A percentile compares a stretch with the other conserved stretches of the same genome.
phyloP scores from a whole-genome alignment of 2,888 invertebrate species.

The Metopia argyrocephala region DNA sequence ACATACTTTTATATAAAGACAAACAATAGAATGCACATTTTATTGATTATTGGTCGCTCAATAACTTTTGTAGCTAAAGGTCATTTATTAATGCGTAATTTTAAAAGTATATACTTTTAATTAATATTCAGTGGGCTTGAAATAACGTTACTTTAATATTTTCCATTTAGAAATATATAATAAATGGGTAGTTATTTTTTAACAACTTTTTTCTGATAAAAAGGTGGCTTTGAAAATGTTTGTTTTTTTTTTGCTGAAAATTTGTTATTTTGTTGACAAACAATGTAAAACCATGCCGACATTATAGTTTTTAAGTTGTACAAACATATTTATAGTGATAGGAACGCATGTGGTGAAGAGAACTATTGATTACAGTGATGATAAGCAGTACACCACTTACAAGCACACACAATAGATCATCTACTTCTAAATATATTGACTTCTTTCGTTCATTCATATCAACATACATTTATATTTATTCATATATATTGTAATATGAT shows the following conservation, averaged over 20 bases:
- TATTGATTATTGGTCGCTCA: too few species aligned
- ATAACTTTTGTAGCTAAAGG: too few species aligned
- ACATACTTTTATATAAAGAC: too few species aligned
- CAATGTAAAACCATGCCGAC: neutral
- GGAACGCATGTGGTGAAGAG: conserved; percentile 29
- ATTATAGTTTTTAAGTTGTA: conserved; percentile 1
- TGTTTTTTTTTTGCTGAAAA: neutral
- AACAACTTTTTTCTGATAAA: too few species aligned
- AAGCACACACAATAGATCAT: neutral
- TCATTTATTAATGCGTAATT: too few species aligned
- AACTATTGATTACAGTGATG: conserved; percentile 22
- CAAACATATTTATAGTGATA: conserved; percentile 9
- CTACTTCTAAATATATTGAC: neutral
- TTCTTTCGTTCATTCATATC: conserved; percentile 24
- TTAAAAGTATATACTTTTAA: too few species aligned
- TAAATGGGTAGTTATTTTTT: neutral
- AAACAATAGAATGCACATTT: too few species aligned
- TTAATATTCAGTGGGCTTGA: too few species aligned
- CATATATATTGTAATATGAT: conserved; percentile 33
- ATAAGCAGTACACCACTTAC: neutral
- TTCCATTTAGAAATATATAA: neutral
- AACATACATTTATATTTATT: neutral
- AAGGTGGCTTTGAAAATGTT: too few species aligned
- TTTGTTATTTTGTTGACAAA: neutral
- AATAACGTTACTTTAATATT: neutral